These are phyloP conservation scores for Cyprinodon variegatus DNA, from an alignment of 2,113 vertebrate genomes.

Conservation along the genomic window DNA sequence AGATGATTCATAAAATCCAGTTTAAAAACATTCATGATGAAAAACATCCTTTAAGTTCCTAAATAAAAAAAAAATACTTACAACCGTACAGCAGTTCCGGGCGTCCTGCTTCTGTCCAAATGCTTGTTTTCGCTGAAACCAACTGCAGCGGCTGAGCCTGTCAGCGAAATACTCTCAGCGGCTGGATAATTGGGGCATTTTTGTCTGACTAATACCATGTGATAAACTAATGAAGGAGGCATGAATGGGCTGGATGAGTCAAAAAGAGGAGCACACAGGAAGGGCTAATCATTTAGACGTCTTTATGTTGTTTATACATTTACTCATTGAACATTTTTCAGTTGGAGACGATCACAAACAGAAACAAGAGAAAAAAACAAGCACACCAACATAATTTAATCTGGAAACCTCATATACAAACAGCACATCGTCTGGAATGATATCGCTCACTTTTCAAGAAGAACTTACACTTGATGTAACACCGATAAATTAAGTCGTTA, in stretches of 20 bases:
- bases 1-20: too few relatives aligned
- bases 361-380: constrained; percentile 13
- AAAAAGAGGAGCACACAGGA: constrained; percentile 1
- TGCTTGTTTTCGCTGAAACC: constrained; percentile 23
- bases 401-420: constrained; percentile 69
- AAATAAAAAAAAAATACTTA: constrained; percentile 31
- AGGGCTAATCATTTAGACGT: constrained; percentile 52
- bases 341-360: constrained; percentile 41
- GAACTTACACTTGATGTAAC: constrained; percentile 34
- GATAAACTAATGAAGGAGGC: constrained; percentile 70
- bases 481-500: constrained; percentile 57
- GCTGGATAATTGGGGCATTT: constrained; percentile 59
- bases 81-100: constrained; percentile 10
- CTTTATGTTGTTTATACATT: constrained; percentile 54
- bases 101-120: neutral
- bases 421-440: constrained; percentile 57
- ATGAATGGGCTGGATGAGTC: constrained; percentile 40
- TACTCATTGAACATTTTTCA: constrained; percentile 14
- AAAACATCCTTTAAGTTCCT: neutral
- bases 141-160: constrained; percentile 9
- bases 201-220: constrained; percentile 73
- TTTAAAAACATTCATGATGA: too few relatives aligned
- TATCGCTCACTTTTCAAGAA: constrained; percentile 25
- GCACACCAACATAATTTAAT: constrained; percentile 67
- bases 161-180: constrained; percentile 48